Evolutionary conservation across 1,140 invertebrate genomes (phyloP).

Genomic region (Neodiprion fabricii): DNA sequence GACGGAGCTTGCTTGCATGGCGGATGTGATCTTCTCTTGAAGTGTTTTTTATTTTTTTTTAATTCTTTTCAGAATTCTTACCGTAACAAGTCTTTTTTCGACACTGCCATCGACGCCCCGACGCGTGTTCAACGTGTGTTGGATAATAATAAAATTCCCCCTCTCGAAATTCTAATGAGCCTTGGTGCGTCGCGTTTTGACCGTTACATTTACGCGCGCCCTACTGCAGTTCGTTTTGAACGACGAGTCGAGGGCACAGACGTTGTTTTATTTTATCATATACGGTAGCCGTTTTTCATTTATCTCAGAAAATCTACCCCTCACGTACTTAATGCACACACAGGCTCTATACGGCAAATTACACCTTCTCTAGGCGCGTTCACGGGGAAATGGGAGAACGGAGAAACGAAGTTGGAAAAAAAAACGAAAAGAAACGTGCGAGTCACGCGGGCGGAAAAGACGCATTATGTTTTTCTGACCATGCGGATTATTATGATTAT

Average conservation of each 20-base stretch:
- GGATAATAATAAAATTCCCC: neutral
- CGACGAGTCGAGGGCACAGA: too few relatives aligned
- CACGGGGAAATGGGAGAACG: neutral
- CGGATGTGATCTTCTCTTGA: too few relatives aligned
- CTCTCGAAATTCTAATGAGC: slow-evolving; percentile 1
- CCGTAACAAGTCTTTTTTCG: too few relatives aligned
- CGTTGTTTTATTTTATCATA: neutral
- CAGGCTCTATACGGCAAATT: neutral
- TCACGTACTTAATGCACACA: neutral
- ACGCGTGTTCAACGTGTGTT: too few relatives aligned
- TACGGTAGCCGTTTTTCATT: neutral
- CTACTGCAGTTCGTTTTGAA: neutral
- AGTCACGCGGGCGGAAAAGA: slow-evolving; percentile 1
- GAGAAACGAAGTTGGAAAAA: neutral
- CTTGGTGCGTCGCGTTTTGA: neutral
- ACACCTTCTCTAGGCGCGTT: too few relatives aligned
- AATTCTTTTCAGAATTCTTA: too few relatives aligned
- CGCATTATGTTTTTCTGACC: neutral
- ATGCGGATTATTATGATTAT: too few relatives aligned
- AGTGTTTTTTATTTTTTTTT: too few relatives aligned
- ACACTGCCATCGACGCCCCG: too few relatives aligned
- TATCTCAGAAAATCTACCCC: neutral
- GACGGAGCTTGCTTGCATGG: too few relatives aligned
- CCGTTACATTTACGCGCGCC: neutral
- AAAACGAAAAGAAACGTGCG: neutral